Percentiles rank a stretch among this genome's conserved stretches.
phyloP scores from a whole-genome alignment of 2,888 invertebrate species.

The Hypsopygia costalis region DNA sequence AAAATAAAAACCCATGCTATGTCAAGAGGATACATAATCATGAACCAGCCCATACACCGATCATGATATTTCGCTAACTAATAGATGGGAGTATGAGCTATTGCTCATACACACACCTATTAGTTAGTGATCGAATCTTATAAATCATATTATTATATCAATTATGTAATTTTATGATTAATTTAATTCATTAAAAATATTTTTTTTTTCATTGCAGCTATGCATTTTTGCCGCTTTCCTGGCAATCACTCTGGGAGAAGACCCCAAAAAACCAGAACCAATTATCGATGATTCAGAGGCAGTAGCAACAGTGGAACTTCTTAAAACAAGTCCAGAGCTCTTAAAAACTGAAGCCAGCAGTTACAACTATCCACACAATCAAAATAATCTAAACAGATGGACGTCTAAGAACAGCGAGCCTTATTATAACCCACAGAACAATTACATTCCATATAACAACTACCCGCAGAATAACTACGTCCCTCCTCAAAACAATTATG shows the following conservation, averaged over 20 bases:
- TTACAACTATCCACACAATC: conserved; percentile 20
- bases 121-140: neutral
- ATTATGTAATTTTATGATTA: too few relatives aligned
- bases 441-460: conserved; percentile 23
- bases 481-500: conserved; percentile 17
- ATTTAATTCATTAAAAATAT: too few relatives aligned
- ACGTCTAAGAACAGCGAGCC: conserved; percentile 13
- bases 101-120: too few relatives aligned
- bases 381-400: conserved; percentile 11
- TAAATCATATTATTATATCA: neutral
- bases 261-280: conserved; percentile 26
- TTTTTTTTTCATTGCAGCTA: conserved; percentile 38
- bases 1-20: too few relatives aligned
- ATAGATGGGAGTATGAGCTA: too few relatives aligned
- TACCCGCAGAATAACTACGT: conserved; percentile 19
- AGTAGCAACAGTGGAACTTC: conserved; percentile 41
- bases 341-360: conserved; percentile 35
- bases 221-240: conserved; percentile 46
- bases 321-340: conserved; percentile 33
- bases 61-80: too few relatives aligned
- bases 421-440: conserved; percentile 9
- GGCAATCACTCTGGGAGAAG: conserved; percentile 53
- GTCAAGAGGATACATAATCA: too few relatives aligned
- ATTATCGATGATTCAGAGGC: conserved; percentile 47
- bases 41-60: too few relatives aligned